phyloP scores from a whole-genome alignment of 2,888 invertebrate genomes.

The Oligia fasciuncula region DNA sequence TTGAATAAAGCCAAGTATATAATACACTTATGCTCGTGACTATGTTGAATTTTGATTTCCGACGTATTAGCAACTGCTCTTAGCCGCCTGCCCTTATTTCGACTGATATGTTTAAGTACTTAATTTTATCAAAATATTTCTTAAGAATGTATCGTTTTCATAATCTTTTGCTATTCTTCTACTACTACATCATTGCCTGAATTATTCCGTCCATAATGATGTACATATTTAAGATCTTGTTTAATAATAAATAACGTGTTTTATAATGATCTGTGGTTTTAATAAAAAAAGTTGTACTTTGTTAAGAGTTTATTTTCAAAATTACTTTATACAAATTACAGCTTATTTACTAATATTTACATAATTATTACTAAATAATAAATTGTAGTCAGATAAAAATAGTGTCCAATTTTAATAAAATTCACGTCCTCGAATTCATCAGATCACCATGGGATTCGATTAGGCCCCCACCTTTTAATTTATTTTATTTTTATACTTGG shows the following conservation, averaged over 20 bases:
- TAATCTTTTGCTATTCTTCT: slow-evolving; percentile 4
- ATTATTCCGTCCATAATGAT: slow-evolving; percentile 55
- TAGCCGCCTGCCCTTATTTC: not conserved
- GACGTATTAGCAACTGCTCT: not conserved
- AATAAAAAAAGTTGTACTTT: slow-evolving; percentile 36
- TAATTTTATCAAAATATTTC: slow-evolving; percentile 15
- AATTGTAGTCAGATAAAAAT: slow-evolving; percentile 12
- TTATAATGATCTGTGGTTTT: slow-evolving; percentile 31
- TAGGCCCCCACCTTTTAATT: slow-evolving; percentile 10
- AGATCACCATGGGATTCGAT: slow-evolving; percentile 14
- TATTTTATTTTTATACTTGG: not conserved
- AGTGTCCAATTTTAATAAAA: slow-evolving; percentile 8
- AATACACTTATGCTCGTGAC: no score
- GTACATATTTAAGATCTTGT: slow-evolving; percentile 45
- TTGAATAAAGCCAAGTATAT: no score
- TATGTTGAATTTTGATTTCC: not conserved
- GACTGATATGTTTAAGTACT: slow-evolving; percentile 54
- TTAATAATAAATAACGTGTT: slow-evolving; percentile 44
- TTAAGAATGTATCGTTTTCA: not conserved
- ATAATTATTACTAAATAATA: slow-evolving; percentile 21
- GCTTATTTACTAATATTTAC: slow-evolving; percentile 57
- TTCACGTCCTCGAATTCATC: slow-evolving; percentile 5
- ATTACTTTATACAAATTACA: slow-evolving; percentile 40
- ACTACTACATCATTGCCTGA: not conserved
- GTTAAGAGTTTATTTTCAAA: slow-evolving; percentile 43